phyloP scores from a whole-genome alignment of 2,888 invertebrate species.

The Lochmaea crataegi region DNA sequence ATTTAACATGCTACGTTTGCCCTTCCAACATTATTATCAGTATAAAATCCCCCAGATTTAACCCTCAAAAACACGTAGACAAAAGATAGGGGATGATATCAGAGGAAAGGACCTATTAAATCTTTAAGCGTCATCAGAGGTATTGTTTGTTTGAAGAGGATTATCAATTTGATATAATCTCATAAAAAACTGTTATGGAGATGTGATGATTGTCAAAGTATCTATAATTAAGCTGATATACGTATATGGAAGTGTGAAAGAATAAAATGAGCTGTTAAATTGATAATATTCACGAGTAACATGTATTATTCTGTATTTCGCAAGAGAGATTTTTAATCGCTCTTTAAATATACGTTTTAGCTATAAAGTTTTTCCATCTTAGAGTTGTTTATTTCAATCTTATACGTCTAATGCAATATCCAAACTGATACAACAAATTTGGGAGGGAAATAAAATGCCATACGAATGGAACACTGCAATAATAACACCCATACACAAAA shows the following conservation, averaged over 20 bases:
- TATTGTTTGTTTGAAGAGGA: constrained; percentile 32
- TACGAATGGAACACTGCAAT: too few species aligned
- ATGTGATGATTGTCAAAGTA: not conserved
- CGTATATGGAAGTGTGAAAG: not conserved
- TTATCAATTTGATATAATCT: constrained; percentile 31
- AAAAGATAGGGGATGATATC: constrained; percentile 35
- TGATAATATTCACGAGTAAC: not conserved
- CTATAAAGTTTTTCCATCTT: too few species aligned
- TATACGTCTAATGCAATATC: too few species aligned
- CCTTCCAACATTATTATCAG: constrained; percentile 38
- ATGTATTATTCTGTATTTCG: too few species aligned
- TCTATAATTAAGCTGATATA: not conserved
- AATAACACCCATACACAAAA: too few species aligned
- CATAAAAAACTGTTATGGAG: constrained; percentile 7
- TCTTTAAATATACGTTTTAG: too few species aligned
- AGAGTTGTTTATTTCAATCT: too few species aligned
- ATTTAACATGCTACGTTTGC: constrained; percentile 41
- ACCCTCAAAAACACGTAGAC: constrained; percentile 35
- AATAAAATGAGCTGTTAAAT: not conserved
- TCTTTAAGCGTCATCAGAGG: constrained; percentile 39
- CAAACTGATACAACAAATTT: too few species aligned
- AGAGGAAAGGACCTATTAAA: constrained; percentile 39
- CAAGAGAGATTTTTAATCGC: too few species aligned
- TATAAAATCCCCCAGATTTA: constrained; percentile 25
- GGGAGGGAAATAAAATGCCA: too few species aligned